Evolutionary conservation across 2,113 vertebrate genomes (phyloP).

Genomic region (Chionis minor): DNA sequence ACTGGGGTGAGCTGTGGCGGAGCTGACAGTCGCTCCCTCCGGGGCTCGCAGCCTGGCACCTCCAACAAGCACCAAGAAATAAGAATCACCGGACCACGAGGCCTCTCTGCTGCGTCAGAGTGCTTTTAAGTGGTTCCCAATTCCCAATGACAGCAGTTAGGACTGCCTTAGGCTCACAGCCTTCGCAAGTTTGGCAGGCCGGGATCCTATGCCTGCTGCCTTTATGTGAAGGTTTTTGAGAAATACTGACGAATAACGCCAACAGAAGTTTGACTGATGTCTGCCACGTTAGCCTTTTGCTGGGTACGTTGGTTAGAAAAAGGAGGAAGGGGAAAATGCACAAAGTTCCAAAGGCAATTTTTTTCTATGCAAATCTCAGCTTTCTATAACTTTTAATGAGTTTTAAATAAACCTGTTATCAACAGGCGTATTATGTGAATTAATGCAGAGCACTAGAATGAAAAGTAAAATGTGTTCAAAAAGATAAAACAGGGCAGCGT

Average conservation of each 20-base stretch:
- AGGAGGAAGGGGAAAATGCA: neutral
- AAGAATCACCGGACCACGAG: neutral
- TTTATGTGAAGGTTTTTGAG: neutral
- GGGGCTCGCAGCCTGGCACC: neutral
- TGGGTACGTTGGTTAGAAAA: neutral
- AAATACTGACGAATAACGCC: neutral
- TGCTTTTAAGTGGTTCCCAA: neutral
- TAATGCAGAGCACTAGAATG: neutral
- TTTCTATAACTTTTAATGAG: conserved; percentile 24
- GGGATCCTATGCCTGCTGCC: neutral
- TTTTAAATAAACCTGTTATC: conserved; percentile 42
- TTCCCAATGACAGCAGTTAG: neutral
- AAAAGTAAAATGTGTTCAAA: conserved; percentile 52
- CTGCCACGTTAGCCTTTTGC: neutral
- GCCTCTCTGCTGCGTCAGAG: accelerated
- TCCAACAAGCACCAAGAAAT: neutral
- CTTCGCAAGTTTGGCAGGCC: neutral
- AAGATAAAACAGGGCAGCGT: conserved; percentile 17
- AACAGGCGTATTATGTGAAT: conserved; percentile 6
- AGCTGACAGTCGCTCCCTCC: neutral
- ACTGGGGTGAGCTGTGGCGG: accelerated
- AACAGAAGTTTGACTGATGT: neutral
- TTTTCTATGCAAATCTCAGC: neutral
- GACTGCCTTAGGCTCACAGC: neutral
- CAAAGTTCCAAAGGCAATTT: neutral